phyloP scores from a whole-genome alignment of 2,797 vertebrate genomes.

The Melanotaenia pygmaea region DNA sequence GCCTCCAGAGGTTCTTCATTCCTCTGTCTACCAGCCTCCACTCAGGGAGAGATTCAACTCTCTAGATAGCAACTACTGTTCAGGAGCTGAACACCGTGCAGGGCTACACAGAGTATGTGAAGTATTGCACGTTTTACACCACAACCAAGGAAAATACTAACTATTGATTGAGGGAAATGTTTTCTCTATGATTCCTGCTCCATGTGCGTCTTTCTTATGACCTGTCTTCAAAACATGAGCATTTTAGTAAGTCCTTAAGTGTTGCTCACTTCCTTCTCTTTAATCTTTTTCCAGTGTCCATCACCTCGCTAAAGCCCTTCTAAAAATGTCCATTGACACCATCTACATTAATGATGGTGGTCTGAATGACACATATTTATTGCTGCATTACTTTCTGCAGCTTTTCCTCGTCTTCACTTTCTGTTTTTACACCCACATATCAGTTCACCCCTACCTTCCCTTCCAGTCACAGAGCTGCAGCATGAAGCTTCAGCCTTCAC shows the following conservation, averaged over 20 bases:
- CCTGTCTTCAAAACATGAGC: not conserved
- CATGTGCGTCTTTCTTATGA: not conserved
- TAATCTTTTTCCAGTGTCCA: no score
- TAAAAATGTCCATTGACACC: not conserved
- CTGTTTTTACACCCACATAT: slow-evolving; percentile 66
- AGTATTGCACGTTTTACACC: not conserved
- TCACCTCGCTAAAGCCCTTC: not conserved
- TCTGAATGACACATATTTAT: slow-evolving; percentile 16
- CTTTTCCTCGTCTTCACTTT: slow-evolving; percentile 45
- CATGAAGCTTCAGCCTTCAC: slow-evolving; percentile 67
- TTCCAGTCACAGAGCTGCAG: slow-evolving; percentile 62
- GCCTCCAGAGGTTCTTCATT: slow-evolving; percentile 94
- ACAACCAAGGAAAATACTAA: not conserved
- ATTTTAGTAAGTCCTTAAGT: not conserved
- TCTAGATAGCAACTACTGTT: slow-evolving; percentile 93
- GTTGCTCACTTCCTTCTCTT: not conserved
- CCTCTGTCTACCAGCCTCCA: slow-evolving; percentile 93
- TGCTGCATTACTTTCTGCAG: slow-evolving; percentile 17
- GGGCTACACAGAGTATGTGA: slow-evolving; percentile 88
- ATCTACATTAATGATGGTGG: slow-evolving; percentile 8
- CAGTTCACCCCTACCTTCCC: slow-evolving; percentile 67
- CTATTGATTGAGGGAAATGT: not conserved
- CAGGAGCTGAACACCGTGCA: slow-evolving; percentile 88
- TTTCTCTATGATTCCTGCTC: slow-evolving; percentile 2
- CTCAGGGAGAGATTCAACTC: slow-evolving; percentile 96